Percentiles rank a stretch among this genome's conserved stretches.
These are phyloP conservation scores for Pissodes strobi DNA, from an alignment of 1,140 invertebrate species.

Conservation along the genomic window DNA sequence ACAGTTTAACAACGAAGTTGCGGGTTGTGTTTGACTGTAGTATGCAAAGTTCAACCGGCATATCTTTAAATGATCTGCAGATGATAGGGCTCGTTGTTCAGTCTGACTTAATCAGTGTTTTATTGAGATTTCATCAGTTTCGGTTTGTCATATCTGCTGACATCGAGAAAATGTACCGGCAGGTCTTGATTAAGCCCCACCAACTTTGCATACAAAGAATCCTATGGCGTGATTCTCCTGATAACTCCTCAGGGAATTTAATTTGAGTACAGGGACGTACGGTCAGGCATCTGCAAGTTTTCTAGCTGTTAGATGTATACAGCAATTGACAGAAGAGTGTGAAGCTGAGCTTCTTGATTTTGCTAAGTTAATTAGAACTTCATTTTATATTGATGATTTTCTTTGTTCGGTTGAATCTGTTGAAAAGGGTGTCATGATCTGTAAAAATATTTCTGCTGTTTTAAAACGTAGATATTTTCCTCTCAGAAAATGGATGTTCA, in stretches of 20 bases:
- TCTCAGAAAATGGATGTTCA: conserved; percentile 44
- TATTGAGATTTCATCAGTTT: conserved; percentile 55
- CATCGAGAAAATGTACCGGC: conserved; percentile 55
- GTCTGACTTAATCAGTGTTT: conserved; percentile 43
- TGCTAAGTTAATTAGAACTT: background rate
- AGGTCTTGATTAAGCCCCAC: conserved; percentile 50
- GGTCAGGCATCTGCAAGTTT: conserved; percentile 37
- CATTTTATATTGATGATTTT: background rate
- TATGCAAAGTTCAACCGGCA: conserved; percentile 34
- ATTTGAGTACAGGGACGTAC: conserved; percentile 47
- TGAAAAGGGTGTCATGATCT: conserved; percentile 28
- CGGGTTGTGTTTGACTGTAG: conserved; percentile 52
- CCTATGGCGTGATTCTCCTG: conserved; percentile 36
- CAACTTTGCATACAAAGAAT: conserved; percentile 32
- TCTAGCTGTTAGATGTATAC: conserved; percentile 30
- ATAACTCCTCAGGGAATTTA: conserved; percentile 36
- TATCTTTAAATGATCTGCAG: conserved; percentile 47
- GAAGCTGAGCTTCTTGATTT: background rate
- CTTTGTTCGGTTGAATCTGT: conserved; percentile 6
- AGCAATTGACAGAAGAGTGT: conserved; percentile 2
- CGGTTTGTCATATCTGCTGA: conserved; percentile 53
- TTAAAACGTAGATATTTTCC: conserved; percentile 35
- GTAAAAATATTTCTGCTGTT: conserved; percentile 34
- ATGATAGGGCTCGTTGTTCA: conserved; percentile 43
- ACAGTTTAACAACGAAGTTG: conserved; percentile 46